A percentile compares a stretch with the other conserved stretches of the same genome.
Conservation (phyloP, 2,797 vertebrate species). For the Neosilurus mollespiculum region DNA sequence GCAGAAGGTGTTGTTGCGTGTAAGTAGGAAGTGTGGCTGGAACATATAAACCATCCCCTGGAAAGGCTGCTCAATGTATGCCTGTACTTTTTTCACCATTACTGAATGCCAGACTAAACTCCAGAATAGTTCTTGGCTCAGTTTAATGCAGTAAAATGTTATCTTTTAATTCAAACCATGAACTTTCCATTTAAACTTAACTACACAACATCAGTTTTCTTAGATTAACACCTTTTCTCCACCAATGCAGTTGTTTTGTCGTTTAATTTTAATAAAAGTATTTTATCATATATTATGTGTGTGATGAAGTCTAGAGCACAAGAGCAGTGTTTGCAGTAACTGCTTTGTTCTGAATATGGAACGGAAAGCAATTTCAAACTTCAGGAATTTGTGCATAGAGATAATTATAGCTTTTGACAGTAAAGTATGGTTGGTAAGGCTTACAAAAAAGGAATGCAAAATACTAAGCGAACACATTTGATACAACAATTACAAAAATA, state of each 20-base stretch:
- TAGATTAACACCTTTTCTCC: background rate
- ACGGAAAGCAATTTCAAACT: background rate
- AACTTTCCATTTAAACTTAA: constrained; percentile 6
- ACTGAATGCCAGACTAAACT: constrained; percentile 40
- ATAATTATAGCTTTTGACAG: constrained; percentile 25
- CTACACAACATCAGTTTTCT: background rate
- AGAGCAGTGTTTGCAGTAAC: constrained; percentile 23
- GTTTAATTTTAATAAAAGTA: background rate
- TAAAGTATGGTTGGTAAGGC: background rate
- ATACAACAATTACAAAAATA: background rate
- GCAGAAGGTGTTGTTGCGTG: constrained; percentile 19
- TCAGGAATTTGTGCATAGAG: constrained; percentile 8
- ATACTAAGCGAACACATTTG: background rate
- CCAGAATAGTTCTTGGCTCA: constrained; percentile 29
- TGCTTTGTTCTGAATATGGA: background rate
- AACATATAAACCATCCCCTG: constrained; percentile 30
- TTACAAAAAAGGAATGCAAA: background rate
- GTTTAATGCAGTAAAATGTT: constrained; percentile 21
- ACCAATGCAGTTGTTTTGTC: background rate
- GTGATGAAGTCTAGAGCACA: background rate
- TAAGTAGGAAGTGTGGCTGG: constrained; percentile 46
- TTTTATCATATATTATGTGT: background rate
- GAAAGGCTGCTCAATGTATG: constrained; percentile 23
- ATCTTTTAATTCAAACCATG: constrained; percentile 25
- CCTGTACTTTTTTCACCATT: constrained; percentile 10